These are phyloP conservation scores for Pseudolaguvia tuberculata DNA, from an alignment of 2,113 vertebrate genomes.

Conservation along the genomic window DNA sequence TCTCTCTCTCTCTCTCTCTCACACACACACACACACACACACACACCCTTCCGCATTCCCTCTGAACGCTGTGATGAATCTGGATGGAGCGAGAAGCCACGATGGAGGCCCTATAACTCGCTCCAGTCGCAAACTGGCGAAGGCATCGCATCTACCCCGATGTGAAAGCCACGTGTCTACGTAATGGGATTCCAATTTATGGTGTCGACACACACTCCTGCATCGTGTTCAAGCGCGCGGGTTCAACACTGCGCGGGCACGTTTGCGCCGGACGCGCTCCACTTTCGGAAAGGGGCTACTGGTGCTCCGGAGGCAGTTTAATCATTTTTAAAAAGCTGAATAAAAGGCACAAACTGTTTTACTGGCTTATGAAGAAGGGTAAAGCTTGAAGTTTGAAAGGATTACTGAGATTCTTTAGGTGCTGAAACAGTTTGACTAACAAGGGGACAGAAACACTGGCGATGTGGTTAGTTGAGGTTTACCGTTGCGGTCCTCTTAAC, in stretches of 20 bases:
- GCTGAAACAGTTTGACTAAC: neutral
- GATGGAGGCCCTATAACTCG: neutral
- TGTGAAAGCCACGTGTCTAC: conserved; percentile 75
- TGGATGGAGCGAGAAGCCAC: neutral
- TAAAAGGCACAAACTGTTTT: neutral
- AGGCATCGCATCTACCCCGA: conserved; percentile 60
- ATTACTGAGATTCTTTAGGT: neutral
- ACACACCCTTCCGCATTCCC: neutral
- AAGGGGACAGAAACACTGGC: conserved; percentile 46
- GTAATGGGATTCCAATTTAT: conserved; percentile 72
- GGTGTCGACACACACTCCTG: conserved; percentile 68
- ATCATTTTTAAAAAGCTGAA: neutral
- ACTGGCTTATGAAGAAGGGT: neutral
- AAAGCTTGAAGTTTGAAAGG: neutral
- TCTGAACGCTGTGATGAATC: conserved; percentile 7
- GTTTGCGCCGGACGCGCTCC: conserved; percentile 16
- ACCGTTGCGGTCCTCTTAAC: conserved; percentile 74
- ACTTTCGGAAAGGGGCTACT: conserved; percentile 6
- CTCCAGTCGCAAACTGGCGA: neutral
- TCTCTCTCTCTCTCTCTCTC: neutral
- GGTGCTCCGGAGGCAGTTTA: conserved; percentile 23
- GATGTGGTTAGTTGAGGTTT: conserved; percentile 55
- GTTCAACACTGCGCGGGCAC: conserved; percentile 26
- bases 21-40: too few relatives aligned
- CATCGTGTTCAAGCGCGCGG: conserved; percentile 62